phyloP scores from a whole-genome alignment of 2,113 vertebrate species.

The Anhinga anhinga region DNA sequence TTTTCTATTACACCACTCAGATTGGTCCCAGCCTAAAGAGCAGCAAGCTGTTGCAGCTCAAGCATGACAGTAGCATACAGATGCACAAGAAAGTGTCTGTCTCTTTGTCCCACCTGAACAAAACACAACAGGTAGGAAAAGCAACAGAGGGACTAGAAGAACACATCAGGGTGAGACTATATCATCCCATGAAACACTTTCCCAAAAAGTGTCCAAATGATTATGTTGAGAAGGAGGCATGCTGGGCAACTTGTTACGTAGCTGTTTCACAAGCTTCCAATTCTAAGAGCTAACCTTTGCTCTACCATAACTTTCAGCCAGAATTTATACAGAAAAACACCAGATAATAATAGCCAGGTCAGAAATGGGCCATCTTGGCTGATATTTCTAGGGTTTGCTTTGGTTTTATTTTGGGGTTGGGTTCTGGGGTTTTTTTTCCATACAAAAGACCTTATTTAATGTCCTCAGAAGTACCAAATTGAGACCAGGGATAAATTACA shows the following conservation, averaged over 20 bases:
- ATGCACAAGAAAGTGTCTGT: fast-evolving
- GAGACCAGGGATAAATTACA: neutral
- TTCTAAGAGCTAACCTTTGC: neutral
- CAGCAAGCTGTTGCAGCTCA: neutral
- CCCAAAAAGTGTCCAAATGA: neutral
- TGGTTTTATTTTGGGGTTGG: too few species aligned
- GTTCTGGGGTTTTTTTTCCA: neutral
- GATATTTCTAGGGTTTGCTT: neutral
- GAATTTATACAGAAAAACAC: neutral
- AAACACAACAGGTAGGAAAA: neutral
- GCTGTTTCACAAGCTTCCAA: fast-evolving
- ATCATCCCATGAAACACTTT: neutral
- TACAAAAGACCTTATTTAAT: neutral
- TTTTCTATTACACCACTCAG: neutral
- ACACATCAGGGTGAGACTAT: neutral
- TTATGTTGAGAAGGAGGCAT: neutral
- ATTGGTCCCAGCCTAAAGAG: neutral
- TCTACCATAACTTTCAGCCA: neutral
- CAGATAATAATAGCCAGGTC: neutral
- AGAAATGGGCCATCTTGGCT: neutral
- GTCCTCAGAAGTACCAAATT: neutral
- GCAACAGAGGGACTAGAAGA: neutral
- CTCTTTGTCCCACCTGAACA: neutral
- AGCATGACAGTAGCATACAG: neutral
- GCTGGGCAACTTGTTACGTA: neutral